These are phyloP conservation scores for Pseudochirops corinnae DNA, from an alignment of 2,797 vertebrate species.

Conservation along the genomic window DNA sequence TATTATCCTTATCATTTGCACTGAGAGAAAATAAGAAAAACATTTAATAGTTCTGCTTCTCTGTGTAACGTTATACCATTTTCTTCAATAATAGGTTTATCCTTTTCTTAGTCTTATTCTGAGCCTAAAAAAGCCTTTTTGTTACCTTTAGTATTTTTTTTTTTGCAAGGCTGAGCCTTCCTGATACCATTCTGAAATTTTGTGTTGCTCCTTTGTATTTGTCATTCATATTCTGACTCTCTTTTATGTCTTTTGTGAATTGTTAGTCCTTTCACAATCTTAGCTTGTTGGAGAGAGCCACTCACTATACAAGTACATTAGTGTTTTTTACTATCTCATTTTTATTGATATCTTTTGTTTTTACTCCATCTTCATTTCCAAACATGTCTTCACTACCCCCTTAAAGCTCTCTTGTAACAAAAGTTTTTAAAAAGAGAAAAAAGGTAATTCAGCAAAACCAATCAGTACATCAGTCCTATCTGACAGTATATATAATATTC, in stretches of 20 bases:
- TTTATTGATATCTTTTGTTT: background rate
- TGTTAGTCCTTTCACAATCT: background rate
- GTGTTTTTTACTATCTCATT: background rate
- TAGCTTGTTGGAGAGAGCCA: background rate
- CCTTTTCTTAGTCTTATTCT: background rate
- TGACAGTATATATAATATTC: background rate
- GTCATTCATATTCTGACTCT: background rate
- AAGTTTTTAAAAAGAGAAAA: background rate
- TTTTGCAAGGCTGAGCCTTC: background rate
- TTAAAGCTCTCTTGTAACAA: background rate
- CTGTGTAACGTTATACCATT: background rate
- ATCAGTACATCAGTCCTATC: background rate
- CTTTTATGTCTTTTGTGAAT: background rate
- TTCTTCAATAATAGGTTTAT: conserved; percentile 37
- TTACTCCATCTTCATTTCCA: background rate
- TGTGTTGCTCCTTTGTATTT: background rate
- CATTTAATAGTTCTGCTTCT: conserved; percentile 38
- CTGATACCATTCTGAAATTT: background rate
- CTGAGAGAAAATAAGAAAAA: background rate
- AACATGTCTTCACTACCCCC: background rate
- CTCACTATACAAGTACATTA: background rate
- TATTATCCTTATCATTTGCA: background rate
- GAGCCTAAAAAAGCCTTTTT: background rate
- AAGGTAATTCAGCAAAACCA: background rate
- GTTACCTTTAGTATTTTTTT: background rate